A percentile compares a stretch with the other conserved stretches of the same genome.
These are phyloP conservation scores for Marasmarcha lunaedactyla DNA, from an alignment of 2,888 invertebrate species.

Conservation along the genomic window DNA sequence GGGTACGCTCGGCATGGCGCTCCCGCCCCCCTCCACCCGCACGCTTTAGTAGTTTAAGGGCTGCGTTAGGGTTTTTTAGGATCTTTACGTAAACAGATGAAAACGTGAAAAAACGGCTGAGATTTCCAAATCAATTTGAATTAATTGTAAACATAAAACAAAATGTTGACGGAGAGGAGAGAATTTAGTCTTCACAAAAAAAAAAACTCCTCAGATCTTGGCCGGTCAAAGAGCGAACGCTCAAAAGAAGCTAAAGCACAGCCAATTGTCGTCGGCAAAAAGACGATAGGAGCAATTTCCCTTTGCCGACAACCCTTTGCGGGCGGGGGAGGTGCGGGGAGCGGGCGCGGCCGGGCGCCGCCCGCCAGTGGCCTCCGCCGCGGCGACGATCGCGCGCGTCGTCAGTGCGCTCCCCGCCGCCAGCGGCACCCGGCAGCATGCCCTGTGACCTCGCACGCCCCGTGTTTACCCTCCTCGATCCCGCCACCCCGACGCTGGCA, in stretches of 20 bases:
- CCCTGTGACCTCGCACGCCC: constrained; percentile 37
- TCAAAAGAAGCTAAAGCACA: constrained; percentile 28
- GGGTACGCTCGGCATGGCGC: constrained; percentile 33
- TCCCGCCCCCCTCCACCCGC: constrained; percentile 19
- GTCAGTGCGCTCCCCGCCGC: constrained; percentile 36
- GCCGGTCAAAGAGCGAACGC: constrained; percentile 27
- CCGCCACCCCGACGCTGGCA: constrained; percentile 61
- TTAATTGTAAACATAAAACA: constrained; percentile 15
- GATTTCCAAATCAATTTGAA: neutral
- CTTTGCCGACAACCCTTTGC: constrained; percentile 61
- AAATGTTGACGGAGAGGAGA: neutral
- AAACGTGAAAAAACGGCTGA: neutral
- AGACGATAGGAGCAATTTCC: constrained; percentile 51
- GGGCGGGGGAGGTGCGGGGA: constrained; percentile 15
- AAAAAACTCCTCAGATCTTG: neutral
- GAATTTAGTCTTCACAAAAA: neutral
- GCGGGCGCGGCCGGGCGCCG: constrained; percentile 46
- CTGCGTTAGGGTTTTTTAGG: constrained; percentile 32
- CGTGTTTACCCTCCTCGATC: constrained; percentile 67
- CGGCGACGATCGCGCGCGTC: constrained; percentile 68
- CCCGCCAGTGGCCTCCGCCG: constrained; percentile 68
- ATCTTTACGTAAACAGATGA: too few relatives aligned
- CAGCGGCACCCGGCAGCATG: constrained; percentile 43
- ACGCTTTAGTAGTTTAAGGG: constrained; percentile 55
- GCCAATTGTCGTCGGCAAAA: constrained; percentile 45